Evolutionary conservation across 2,797 vertebrate species (phyloP).

Genomic region (Karalla daura): DNA sequence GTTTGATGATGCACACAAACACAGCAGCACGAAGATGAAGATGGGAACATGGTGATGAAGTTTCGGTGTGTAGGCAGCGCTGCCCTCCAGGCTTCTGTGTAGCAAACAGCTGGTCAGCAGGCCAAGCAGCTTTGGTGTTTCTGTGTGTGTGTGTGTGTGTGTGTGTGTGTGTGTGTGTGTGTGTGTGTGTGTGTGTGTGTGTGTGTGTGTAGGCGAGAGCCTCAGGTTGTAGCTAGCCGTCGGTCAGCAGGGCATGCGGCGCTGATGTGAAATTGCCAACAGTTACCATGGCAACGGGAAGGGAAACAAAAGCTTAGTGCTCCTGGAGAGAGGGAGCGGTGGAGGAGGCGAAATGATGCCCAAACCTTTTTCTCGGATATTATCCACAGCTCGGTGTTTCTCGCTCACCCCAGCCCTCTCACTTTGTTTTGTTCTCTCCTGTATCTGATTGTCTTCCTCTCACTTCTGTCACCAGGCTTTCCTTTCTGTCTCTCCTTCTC

Average conservation of each 20-base stretch:
- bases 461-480: slow-evolving; percentile 15
- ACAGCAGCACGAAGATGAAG: background rate
- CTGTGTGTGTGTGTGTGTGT: slow-evolving; percentile 12
- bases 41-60: slow-evolving; percentile 42
- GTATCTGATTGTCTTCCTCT: slow-evolving; percentile 28
- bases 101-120: slow-evolving; percentile 63
- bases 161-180: slow-evolving; percentile 60
- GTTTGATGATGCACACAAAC: slow-evolving; percentile 1
- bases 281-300: slow-evolving; percentile 78
- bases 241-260: slow-evolving; percentile 81
- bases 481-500: slow-evolving; percentile 16
- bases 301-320: slow-evolving; percentile 78
- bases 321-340: slow-evolving; percentile 64
- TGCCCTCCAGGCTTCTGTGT: slow-evolving; percentile 45
- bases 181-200: slow-evolving; percentile 11
- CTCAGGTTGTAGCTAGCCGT: slow-evolving; percentile 68
- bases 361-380: slow-evolving; percentile 64
- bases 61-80: slow-evolving; percentile 54
- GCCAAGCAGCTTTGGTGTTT: slow-evolving; percentile 36
- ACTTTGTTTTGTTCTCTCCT: slow-evolving; percentile 40
- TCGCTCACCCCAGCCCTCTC: slow-evolving; percentile 43
- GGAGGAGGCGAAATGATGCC: slow-evolving; percentile 65
- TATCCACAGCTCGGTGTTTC: slow-evolving; percentile 39
- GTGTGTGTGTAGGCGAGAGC: slow-evolving; percentile 68
- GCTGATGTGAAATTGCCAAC: slow-evolving; percentile 75